phyloP scores from a whole-genome alignment of 2,797 vertebrate species.

The Picus viridis region DNA sequence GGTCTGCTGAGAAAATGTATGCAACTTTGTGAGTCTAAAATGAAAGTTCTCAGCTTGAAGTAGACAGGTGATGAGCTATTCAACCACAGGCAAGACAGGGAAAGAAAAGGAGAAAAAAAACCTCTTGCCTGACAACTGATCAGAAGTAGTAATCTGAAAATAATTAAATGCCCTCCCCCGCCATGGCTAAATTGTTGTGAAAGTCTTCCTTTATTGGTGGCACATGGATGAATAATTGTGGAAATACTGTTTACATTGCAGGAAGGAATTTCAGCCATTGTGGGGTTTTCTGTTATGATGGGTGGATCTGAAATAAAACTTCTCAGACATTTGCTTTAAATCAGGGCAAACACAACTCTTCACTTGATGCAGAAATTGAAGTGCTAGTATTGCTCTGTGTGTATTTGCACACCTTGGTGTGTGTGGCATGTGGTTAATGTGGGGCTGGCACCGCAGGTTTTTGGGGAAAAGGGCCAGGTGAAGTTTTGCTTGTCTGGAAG shows the following conservation, averaged over 20 bases:
- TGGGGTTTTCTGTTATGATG: slow-evolving; percentile 5
- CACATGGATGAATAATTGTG: neutral
- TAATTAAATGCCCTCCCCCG: neutral
- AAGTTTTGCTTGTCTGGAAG: neutral
- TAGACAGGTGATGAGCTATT: neutral
- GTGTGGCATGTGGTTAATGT: neutral
- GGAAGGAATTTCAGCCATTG: neutral
- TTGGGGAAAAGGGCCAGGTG: neutral
- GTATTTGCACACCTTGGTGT: neutral
- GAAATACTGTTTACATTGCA: neutral
- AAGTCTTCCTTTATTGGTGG: neutral
- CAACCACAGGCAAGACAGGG: neutral
- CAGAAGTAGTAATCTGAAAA: neutral
- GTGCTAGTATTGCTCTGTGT: neutral
- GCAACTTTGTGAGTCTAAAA: neutral
- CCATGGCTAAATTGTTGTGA: neutral
- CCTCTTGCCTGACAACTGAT: neutral
- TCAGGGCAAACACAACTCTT: neutral
- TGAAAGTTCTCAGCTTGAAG: neutral
- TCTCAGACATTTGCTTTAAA: neutral
- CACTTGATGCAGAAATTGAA: neutral
- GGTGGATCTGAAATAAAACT: slow-evolving; percentile 26
- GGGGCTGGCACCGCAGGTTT: neutral
- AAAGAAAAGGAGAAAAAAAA: neutral
- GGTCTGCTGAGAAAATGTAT: neutral